Percentiles rank a stretch among this genome's conserved stretches.
Evolutionary conservation across 1,140 invertebrate species (phyloP).

Genomic region (Thaumetopoea pityocampa): DNA sequence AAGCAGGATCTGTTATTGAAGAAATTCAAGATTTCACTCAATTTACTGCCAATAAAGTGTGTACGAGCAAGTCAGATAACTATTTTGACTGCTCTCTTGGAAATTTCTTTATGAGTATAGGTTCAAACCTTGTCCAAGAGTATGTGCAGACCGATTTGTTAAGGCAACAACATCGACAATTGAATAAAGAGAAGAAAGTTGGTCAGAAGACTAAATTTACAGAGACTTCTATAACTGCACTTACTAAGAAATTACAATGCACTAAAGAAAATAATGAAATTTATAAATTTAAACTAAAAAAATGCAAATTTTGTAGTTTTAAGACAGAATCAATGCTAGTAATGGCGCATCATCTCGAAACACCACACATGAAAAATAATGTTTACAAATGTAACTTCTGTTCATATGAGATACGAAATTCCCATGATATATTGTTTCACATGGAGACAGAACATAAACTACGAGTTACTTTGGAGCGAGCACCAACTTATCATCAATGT

Average conservation of each 20-base stretch:
- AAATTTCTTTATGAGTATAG: constrained; percentile 95
- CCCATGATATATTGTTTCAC: constrained; percentile 92
- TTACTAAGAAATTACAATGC: constrained; percentile 89
- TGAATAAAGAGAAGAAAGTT: constrained; percentile 77
- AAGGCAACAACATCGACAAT: constrained; percentile 89
- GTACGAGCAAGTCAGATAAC: constrained; percentile 70
- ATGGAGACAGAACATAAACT: constrained; percentile 93
- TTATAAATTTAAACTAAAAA: constrained; percentile 86
- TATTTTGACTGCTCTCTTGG: constrained; percentile 92
- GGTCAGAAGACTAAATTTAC: constrained; percentile 81
- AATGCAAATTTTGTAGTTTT: constrained; percentile 94
- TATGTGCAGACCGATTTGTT: constrained; percentile 94
- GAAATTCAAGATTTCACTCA: constrained; percentile 67
- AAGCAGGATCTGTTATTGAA: constrained; percentile 70
- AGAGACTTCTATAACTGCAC: constrained; percentile 85
- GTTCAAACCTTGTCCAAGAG: constrained; percentile 93
- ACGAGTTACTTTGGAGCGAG: constrained; percentile 87
- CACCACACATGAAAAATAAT: constrained; percentile 93
- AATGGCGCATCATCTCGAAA: constrained; percentile 93
- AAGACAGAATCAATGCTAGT: constrained; percentile 92
- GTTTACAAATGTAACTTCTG: constrained; percentile 93
- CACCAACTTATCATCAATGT: constrained; percentile 93
- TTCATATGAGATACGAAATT: constrained; percentile 86
- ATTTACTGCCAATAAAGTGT: constrained; percentile 41
- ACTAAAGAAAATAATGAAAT: constrained; percentile 93